phyloP scores from a whole-genome alignment of 2,113 vertebrate genomes.

The Gymnocephalus cernua region DNA sequence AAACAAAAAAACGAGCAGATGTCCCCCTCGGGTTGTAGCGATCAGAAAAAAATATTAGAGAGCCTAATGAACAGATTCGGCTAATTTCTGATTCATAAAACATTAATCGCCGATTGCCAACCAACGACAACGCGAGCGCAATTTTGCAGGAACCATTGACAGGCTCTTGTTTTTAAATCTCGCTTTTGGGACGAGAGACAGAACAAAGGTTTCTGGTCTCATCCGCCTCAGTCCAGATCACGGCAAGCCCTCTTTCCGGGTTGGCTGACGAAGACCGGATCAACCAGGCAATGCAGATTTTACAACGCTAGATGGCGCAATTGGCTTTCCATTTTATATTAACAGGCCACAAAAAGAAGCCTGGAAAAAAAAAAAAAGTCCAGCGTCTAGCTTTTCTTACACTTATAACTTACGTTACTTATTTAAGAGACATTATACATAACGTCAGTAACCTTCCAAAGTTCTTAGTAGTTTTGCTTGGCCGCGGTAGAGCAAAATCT shows the following conservation, averaged over 20 bases:
- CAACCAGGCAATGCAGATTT: background rate
- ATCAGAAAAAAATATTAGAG: slow-evolving; percentile 3
- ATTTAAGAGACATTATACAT: no score
- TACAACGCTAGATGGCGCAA: slow-evolving; percentile 50
- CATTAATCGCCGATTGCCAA: slow-evolving; percentile 19
- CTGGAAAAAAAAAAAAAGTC: no score
- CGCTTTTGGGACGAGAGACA: slow-evolving; percentile 39
- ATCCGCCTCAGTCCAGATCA: slow-evolving; percentile 82
- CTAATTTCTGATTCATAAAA: slow-evolving; percentile 27
- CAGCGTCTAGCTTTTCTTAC: no score
- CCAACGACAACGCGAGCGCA: background rate
- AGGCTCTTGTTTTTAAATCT: slow-evolving; percentile 35
- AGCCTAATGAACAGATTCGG: slow-evolving; percentile 18
- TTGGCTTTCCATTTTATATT: background rate
- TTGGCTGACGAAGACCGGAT: slow-evolving; percentile 82
- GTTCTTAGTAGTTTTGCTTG: no score
- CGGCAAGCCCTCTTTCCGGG: slow-evolving; percentile 80
- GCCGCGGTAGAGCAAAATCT: no score
- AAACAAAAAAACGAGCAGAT: slow-evolving; percentile 37
- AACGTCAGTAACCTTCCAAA: no score
- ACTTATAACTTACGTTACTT: no score
- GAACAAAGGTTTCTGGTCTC: slow-evolving; percentile 83
- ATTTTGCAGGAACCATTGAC: slow-evolving; percentile 28
- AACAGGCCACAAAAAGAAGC: no score
- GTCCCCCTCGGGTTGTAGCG: slow-evolving; percentile 54